phyloP scores from a whole-genome alignment of 2,888 invertebrate genomes.

The Luffia ferchaultella region DNA sequence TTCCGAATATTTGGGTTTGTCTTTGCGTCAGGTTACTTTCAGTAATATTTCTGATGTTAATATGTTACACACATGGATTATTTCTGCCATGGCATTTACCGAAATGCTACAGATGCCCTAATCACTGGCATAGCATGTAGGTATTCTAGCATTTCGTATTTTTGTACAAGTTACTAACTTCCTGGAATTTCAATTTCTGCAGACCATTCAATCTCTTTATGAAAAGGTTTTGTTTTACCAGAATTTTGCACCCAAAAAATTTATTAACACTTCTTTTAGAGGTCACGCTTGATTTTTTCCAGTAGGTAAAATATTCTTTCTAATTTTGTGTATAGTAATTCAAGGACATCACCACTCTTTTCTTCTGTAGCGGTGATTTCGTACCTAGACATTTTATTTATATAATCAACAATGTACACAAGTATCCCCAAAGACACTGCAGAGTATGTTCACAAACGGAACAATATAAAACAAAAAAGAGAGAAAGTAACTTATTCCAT shows the following conservation, averaged over 20 bases:
- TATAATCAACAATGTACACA: neutral
- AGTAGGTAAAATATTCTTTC: neutral
- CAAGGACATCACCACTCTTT: neutral
- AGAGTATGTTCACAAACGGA: too few relatives aligned
- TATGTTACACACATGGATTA: too few relatives aligned
- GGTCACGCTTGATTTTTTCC: neutral
- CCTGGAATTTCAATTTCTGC: too few relatives aligned
- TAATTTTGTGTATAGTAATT: neutral
- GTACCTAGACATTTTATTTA: neutral
- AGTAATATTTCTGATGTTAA: too few relatives aligned
- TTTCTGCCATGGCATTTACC: neutral
- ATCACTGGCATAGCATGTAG: neutral
- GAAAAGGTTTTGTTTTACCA: neutral
- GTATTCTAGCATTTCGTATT: neutral
- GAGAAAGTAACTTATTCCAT: too few relatives aligned
- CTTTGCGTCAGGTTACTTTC: too few relatives aligned
- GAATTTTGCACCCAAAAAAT: neutral
- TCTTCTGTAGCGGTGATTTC: neutral
- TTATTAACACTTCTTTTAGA: neutral
- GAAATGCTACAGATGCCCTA: neutral
- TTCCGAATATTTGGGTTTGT: too few relatives aligned
- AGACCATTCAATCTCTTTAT: neutral
- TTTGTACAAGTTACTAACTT: neutral
- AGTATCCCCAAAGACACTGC: neutral
- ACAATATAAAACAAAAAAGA: too few relatives aligned